Percentiles rank a stretch among this genome's conserved stretches.
Conservation (phyloP, 1,140 invertebrate species). For the Atopsyche davidsoni region DNA sequence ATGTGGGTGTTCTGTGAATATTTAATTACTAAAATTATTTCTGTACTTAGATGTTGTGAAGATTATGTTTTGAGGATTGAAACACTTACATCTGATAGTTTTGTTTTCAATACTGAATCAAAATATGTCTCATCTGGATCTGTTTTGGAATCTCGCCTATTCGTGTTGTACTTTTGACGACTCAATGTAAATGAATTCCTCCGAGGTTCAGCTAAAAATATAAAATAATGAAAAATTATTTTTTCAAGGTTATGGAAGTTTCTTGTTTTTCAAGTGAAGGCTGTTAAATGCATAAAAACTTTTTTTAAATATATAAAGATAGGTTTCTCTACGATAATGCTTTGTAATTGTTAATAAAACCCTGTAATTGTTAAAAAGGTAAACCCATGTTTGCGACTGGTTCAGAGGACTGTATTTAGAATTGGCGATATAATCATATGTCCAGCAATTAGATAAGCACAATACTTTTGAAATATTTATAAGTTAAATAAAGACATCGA, state of each 20-base stretch:
- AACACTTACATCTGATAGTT: slow-evolving; percentile 29
- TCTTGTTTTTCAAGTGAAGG: neutral
- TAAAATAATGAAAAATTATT: slow-evolving; percentile 5
- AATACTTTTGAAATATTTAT: no score
- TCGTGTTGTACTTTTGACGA: slow-evolving; percentile 10
- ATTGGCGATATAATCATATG: no score
- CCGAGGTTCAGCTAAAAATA: slow-evolving; percentile 19
- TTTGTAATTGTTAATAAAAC: no score
- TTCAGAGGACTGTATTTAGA: no score
- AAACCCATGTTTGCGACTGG: no score
- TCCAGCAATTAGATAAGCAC: no score
- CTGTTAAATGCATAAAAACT: neutral
- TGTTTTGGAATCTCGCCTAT: slow-evolving; percentile 20
- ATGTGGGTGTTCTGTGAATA: no score
- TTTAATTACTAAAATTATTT: no score
- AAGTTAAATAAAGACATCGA: no score
- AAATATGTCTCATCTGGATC: slow-evolving; percentile 26
- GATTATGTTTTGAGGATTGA: no score
- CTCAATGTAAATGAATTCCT: slow-evolving; percentile 26
- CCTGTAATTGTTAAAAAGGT: no score
- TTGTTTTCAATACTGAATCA: slow-evolving; percentile 21
- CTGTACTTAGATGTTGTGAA: no score
- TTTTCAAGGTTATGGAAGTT: neutral
- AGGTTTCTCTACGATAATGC: neutral
- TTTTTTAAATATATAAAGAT: slow-evolving; percentile 7